Conservation (phyloP, 2,888 invertebrate species). For the Mimas tiliae region DNA sequence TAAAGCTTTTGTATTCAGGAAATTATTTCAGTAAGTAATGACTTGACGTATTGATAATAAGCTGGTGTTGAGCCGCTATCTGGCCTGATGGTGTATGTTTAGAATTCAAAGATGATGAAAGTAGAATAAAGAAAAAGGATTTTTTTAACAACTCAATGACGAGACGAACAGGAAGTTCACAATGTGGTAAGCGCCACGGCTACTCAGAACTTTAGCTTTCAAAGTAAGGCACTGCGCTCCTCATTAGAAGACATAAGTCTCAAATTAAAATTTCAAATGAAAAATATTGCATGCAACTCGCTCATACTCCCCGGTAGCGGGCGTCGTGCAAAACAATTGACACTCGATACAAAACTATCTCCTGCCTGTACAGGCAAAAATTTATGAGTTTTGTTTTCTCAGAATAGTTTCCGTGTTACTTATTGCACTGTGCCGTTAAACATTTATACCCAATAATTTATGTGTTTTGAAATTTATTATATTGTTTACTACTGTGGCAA, state of each 20-base stretch:
- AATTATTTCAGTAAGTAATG: not conserved
- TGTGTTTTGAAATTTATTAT: slow-evolving; percentile 17
- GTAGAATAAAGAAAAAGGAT: too few species aligned
- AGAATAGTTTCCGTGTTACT: slow-evolving; percentile 63
- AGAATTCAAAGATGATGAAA: too few species aligned
- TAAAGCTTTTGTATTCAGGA: not conserved
- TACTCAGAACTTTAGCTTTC: too few species aligned
- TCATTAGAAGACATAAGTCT: too few species aligned
- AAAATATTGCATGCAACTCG: not conserved
- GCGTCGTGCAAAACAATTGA: slow-evolving; percentile 62
- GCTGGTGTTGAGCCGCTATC: too few species aligned
- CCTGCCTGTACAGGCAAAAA: slow-evolving; percentile 64
- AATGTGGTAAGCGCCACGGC: too few species aligned
- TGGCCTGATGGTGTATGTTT: too few species aligned
- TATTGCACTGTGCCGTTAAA: slow-evolving; percentile 33
- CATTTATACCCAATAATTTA: slow-evolving; percentile 17
- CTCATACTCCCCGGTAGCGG: not conserved
- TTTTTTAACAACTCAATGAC: too few species aligned
- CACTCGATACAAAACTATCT: slow-evolving; percentile 59
- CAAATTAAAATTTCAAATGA: too few species aligned
- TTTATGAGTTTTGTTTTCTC: slow-evolving; percentile 77
- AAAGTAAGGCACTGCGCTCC: too few species aligned
- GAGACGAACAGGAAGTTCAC: too few species aligned
- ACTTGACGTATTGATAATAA: too few species aligned
- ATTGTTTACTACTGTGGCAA: not conserved